Conservation (phyloP, 92 coral and sea anemone genomes). For the Porites lobata region DNA sequence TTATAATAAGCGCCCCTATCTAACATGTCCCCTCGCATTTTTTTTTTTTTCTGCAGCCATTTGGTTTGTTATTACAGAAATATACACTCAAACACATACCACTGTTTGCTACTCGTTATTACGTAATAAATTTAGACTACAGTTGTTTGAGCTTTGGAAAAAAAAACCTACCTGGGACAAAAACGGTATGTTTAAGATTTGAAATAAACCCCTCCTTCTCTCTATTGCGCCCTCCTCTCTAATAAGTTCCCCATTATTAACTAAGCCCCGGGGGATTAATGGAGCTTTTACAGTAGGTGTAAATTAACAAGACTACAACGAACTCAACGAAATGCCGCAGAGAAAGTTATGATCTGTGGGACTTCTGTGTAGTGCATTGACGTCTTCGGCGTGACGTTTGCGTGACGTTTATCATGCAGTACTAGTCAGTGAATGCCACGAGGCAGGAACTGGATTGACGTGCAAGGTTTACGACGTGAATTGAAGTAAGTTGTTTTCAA, state of each 20-base stretch:
- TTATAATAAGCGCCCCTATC: neutral
- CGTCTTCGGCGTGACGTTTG: conserved; percentile 5
- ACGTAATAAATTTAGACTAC: conserved; percentile 17
- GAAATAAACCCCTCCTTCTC: conserved; percentile 11
- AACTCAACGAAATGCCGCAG: neutral
- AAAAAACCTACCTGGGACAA: conserved; percentile 13
- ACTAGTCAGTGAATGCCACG: neutral
- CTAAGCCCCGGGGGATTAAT: conserved; percentile 18
- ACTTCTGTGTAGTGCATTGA: neutral
- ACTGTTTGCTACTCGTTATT: conserved; percentile 20
- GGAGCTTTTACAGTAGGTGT: conserved; percentile 1
- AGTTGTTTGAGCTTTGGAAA: conserved; percentile 23
- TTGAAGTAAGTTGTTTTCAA: neutral
- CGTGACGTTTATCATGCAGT: neutral
- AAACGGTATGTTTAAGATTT: conserved; percentile 31
- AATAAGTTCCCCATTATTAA: neutral
- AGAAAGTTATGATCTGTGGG: neutral
- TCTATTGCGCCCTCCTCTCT: conserved; percentile 3
- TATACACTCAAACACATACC: conserved; percentile 4
- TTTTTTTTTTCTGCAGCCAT: conserved; percentile 3
- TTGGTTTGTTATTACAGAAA: neutral
- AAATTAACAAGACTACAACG: neutral
- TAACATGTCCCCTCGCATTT: neutral
- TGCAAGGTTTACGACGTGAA: neutral
- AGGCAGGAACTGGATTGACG: neutral